Evolutionary conservation across 53 echinoderm and acorn worm genomes (phyloP), one percentile per base, ranked within the genome.

Genomic region (Astropecten irregularis): DNA sequence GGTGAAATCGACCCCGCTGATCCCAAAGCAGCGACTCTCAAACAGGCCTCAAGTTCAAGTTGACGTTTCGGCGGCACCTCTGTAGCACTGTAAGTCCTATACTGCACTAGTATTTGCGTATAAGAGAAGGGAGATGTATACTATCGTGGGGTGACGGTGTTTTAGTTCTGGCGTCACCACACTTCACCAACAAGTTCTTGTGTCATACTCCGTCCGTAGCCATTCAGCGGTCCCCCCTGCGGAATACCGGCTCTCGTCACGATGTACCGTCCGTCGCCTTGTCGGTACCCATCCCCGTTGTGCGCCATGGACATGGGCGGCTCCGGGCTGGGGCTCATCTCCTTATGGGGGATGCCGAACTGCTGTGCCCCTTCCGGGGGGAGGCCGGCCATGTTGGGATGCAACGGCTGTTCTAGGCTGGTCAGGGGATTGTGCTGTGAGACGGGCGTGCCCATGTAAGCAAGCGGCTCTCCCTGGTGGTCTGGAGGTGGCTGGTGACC

Each of bases 301-400:
- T 71, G 68, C 15, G 56, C 40, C 49, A 77, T 73, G 1, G 90
- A 67, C 73, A 90, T 57, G 5, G 90, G 90, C 0, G 93, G 90
- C 65, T 92, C 92, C 34, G 92, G 86, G 47, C 86, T 93, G 2
- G 93, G 90, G 16, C 84, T 89, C 72, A 93, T 53, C 22, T 93
- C 93, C 79, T 90, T 93, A 58, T 81, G 88, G 18, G 88, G 90
- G 20, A 88, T 85, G 47, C 88, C 67, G 49, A 77, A 92, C 58
- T 82, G 86, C 14, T 86, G 91, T 16, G 87, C 87, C 34, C 83
- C 90, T 61, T 88, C 87, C 28, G 87, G 90, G 11, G 84, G 90
- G 46, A 88, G 84, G 28, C 82, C 74, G 3, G 72, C 74, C 72
- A 89, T 89, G 79, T 84, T 91, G 23, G 87, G 93, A 44, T 90